Conservation (phyloP, 2,113 vertebrate genomes). For the Sarotherodon lohbergeri region DNA sequence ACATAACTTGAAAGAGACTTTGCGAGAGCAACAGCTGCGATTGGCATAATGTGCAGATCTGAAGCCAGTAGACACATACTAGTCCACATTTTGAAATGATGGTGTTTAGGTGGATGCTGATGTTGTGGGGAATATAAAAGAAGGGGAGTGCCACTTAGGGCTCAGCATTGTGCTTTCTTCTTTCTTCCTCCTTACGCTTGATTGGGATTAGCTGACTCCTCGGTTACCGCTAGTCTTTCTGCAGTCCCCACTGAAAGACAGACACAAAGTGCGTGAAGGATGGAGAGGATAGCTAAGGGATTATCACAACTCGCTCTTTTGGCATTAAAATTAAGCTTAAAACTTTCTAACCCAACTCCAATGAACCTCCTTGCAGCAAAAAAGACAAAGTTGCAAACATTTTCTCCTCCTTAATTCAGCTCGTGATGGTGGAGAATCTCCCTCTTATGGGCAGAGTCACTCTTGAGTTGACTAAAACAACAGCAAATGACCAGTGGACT, state of each 20-base stretch:
- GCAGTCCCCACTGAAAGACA: background rate
- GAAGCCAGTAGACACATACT: background rate
- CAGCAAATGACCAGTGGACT: background rate
- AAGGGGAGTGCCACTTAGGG: background rate
- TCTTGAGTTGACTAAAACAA: background rate
- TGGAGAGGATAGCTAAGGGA: background rate
- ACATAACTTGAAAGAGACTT: conserved; percentile 24
- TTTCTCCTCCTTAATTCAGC: background rate
- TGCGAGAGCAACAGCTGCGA: background rate
- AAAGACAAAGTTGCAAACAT: background rate
- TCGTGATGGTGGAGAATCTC: background rate
- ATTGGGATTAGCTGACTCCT: conserved; percentile 41
- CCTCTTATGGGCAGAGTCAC: conserved; percentile 14
- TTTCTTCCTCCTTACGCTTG: conserved; percentile 20
- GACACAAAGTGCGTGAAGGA: background rate
- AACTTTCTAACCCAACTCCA: background rate
- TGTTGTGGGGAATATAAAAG: conserved; percentile 13
- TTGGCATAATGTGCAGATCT: conserved; percentile 12
- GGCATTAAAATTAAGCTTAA: background rate
- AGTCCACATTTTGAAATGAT: background rate
- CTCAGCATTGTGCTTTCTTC: background rate
- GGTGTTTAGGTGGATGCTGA: background rate
- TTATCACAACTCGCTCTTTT: conserved; percentile 1
- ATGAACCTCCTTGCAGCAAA: background rate
- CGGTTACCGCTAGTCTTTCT: background rate